Evolutionary conservation across 2,888 invertebrate species (phyloP), one percentile per base, ranked within the genome.

Genomic region (Rhingia rostrata): DNA sequence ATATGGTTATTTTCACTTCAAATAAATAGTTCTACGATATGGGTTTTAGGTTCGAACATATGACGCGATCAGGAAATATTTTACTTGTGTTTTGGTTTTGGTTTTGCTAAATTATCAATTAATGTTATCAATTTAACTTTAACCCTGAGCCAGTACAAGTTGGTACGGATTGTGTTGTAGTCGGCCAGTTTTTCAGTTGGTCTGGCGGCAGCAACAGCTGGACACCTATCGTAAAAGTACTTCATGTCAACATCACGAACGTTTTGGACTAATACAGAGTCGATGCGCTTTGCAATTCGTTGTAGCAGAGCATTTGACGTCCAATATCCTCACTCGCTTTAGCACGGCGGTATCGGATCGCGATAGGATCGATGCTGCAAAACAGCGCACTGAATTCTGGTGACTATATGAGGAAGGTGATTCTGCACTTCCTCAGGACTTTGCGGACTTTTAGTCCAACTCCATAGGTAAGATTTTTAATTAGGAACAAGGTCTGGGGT

Each of bases 271-370:
- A 95, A 94, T 9, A 99, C 96, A 69, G 95, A 94, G 88, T 98
- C 95, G 91, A 99, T 98, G 88, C 99, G 95, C 84, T 96, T 90
- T 98, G 98, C 86, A 99, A 92, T 92, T 99, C 99, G 88, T 97
- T 97, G 90, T 99, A 99, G 93, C 98, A 99, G 83, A 99, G 93
- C 94, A 99, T 96, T 92, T 99, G 99, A 87, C 99, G 95, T 39
- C 99, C 99, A 90, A 99, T 98, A 90, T 99, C 99, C 92, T n/a
- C n/a, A n/a, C n/a, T n/a, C n/a, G n/a, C n/a, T n/a, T n/a, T n/a
- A n/a, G n/a, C n/a, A n/a, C n/a, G n/a, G n/a, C n/a, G n/a, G n/a
- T n/a, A n/a, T n/a, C n/a, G n/a, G n/a, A n/a, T n/a, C n/a, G n/a
- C n/a, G n/a, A n/a, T n/a, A n/a, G n/a, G n/a, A n/a, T n/a, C n/a